These are phyloP conservation scores for Oreonectes daqikongensis DNA, from an alignment of 2,797 vertebrate species.

Conservation along the genomic window DNA sequence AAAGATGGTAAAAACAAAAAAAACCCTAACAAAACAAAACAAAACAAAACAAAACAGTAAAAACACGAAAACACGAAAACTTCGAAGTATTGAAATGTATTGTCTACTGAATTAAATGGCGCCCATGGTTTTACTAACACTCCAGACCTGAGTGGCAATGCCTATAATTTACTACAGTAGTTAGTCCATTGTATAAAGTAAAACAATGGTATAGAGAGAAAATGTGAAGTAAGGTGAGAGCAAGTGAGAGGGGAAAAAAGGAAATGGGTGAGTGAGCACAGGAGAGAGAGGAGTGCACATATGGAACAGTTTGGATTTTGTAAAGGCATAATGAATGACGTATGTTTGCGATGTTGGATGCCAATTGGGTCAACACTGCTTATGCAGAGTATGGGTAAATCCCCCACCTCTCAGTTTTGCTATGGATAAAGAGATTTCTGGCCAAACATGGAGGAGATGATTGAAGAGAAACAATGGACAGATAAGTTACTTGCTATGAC, in stretches of 20 bases:
- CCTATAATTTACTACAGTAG: slow-evolving; percentile 18
- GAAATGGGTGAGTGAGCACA: slow-evolving; percentile 16
- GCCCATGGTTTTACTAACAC: neutral
- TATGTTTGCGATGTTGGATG: slow-evolving; percentile 53
- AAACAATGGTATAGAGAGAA: slow-evolving; percentile 37
- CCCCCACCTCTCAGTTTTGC: neutral
- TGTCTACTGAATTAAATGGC: neutral
- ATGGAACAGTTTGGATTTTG: slow-evolving; percentile 57
- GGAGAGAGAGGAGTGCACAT: slow-evolving; percentile 45
- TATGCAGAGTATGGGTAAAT: slow-evolving; percentile 37
- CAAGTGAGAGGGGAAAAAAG: slow-evolving; percentile 12
- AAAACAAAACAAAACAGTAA: too few species aligned
- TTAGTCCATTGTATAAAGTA: slow-evolving; percentile 36
- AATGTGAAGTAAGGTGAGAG: slow-evolving; percentile 20
- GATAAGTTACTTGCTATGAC: slow-evolving; percentile 26
- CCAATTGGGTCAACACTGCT: slow-evolving; percentile 62
- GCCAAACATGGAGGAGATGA: slow-evolving; percentile 39
- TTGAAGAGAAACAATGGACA: slow-evolving; percentile 6
- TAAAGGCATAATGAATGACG: slow-evolving; percentile 59
- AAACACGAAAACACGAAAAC: too few species aligned
- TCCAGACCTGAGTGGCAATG: slow-evolving; percentile 5
- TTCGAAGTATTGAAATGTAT: neutral
- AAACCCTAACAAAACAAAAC: too few species aligned
- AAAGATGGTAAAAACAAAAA: neutral
- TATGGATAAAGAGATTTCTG: slow-evolving; percentile 48